Evolutionary conservation across 2,888 invertebrate genomes (phyloP), one percentile per base, ranked within the genome.

Genomic region (Dolichopus griseipennis): DNA sequence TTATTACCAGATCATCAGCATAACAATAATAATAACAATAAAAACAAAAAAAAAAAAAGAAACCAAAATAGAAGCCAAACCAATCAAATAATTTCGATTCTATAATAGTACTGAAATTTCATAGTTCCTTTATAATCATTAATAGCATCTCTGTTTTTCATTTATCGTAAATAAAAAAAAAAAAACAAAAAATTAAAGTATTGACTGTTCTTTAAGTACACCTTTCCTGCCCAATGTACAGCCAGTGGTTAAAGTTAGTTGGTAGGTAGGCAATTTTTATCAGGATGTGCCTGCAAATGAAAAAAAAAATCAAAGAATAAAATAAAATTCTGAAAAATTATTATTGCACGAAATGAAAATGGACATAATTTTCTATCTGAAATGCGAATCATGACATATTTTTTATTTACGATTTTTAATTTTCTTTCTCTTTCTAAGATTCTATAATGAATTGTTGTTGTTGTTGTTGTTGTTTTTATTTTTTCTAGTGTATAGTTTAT

Each of bases 361-460:
- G 52, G 52, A 52, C 52, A 52, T 52, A 52, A 52, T 52, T 12
- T 52, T 52, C 52, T 52, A 52, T 52, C 18, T 52, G 52, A 52
- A 52, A 52, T 52, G 52, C 52, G 52, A 5, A 52, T 52, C 52
- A 12, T 52, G 52, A 52, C 52, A 52, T 52, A 52, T 52, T 52
- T n/a, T 52, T 52, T 52, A 52, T 52, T 52, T 52, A 52, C 52
- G 52, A 52, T 52, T 52, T 52, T 52, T 52, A 52, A 52, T 52
- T 52, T 52, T 27, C 27, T 27, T 27, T 27, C 27, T 27, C 27
- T 27, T 27, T 27, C 27, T 27, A 27, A 27, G 5, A 27, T 27
- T 27, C 27, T 27, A 4, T 27, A 27, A 27, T 27, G n/a, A 27
- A 2, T 27, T 27, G 3, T 27, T 27, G 3, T 27, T 27, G 2